Percentiles rank a stretch among this genome's conserved stretches.
phyloP scores from a whole-genome alignment of 2,888 invertebrate species.

The Drosophila anomalipes region DNA sequence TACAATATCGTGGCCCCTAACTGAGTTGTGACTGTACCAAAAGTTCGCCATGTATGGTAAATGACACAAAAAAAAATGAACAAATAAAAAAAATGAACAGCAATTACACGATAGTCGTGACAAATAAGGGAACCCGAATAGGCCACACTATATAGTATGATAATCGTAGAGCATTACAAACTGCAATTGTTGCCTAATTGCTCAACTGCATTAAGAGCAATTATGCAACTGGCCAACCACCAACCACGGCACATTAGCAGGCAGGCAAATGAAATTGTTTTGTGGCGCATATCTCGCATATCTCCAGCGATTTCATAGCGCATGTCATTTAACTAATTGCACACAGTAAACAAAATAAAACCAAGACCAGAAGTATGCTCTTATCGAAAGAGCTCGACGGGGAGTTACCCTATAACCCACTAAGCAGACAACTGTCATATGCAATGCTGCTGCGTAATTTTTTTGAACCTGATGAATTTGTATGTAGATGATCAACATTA shows the following conservation, averaged over 20 bases:
- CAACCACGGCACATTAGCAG: constrained; percentile 22
- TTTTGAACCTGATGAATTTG: background rate
- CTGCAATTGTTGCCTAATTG: constrained; percentile 68
- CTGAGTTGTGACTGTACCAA: background rate
- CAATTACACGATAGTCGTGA: constrained; percentile 27
- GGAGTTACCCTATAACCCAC: background rate
- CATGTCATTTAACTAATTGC: constrained; percentile 60
- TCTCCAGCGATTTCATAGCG: constrained; percentile 26
- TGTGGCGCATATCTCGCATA: constrained; percentile 47
- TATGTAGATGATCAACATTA: background rate
- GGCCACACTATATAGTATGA: constrained; percentile 5
- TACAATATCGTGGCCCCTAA: constrained; percentile 3
- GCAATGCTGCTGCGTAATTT: background rate
- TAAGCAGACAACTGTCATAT: too few species aligned
- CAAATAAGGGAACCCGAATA: constrained; percentile 7
- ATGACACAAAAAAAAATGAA: constrained; percentile 32
- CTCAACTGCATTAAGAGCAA: constrained; percentile 72
- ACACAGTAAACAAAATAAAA: constrained; percentile 1
- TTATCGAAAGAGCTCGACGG: background rate
- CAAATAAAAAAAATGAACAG: constrained; percentile 15
- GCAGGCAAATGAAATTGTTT: constrained; percentile 42
- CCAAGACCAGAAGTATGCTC: background rate
- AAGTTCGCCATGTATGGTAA: constrained; percentile 26
- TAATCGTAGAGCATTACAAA: constrained; percentile 15
- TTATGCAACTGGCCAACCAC: constrained; percentile 59